A percentile compares a stretch with the other conserved stretches of the same genome.
phyloP scores from a whole-genome alignment of 2,113 vertebrate genomes.

The Proteles cristata region DNA sequence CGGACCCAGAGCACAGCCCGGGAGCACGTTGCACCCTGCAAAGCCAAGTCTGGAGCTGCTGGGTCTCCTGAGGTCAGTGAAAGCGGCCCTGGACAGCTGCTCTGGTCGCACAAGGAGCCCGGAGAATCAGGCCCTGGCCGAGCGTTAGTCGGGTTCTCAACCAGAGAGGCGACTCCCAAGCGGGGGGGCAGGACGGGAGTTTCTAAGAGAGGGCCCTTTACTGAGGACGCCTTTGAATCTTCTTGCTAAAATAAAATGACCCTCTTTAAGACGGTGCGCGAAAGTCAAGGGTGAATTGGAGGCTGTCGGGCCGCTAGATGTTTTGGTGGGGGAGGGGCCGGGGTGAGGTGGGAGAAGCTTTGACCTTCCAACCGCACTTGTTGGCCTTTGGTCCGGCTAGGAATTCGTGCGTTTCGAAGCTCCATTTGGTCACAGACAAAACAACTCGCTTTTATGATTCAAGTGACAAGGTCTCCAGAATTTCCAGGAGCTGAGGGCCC shows the following conservation, averaged over 20 bases:
- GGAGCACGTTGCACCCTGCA: too few relatives aligned
- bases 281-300: not conserved
- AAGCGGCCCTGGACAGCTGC: not conserved
- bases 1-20: not conserved
- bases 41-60: not conserved
- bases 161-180: not conserved
- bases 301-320: not conserved
- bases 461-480: not conserved
- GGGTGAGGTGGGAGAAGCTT: not conserved
- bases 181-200: not conserved
- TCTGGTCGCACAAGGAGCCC: not conserved
- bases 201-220: not conserved
- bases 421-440: not conserved
- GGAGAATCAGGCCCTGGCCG: not conserved
- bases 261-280: not conserved
- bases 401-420: not conserved
- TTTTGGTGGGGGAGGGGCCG: not conserved
- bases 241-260: not conserved
- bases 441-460: not conserved
- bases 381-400: not conserved
- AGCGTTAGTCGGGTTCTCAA: not conserved
- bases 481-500: not conserved
- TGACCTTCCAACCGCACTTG: not conserved
- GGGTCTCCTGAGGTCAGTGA: not conserved
- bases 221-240: not conserved